Conservation (phyloP, 2,113 vertebrate species). For the Brevimyrus niger region DNA sequence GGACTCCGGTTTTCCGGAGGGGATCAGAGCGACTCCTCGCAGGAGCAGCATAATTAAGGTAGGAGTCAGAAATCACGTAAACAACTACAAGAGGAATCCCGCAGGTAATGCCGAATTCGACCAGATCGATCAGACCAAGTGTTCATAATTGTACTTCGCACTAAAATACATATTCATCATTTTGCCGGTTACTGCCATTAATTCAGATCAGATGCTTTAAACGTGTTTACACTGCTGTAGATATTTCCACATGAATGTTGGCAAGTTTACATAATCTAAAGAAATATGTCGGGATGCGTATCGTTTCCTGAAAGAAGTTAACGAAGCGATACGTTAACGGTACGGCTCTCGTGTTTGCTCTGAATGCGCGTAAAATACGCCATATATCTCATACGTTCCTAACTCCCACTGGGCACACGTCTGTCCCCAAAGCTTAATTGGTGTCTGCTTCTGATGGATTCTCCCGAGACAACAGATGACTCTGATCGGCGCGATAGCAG, state of each 20-base stretch:
- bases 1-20: constrained; percentile 68
- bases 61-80: constrained; percentile 9
- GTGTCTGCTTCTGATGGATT: background rate
- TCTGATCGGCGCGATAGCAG: background rate
- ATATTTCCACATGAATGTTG: background rate
- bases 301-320: background rate
- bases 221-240: background rate
- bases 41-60: constrained; percentile 98
- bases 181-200: background rate
- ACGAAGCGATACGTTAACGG: background rate
- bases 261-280: background rate
- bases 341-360: background rate
- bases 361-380: background rate
- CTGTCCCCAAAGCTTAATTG: background rate
- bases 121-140: background rate
- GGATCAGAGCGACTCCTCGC: constrained; percentile 73
- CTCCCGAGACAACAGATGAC: background rate
- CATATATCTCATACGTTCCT: background rate
- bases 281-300: background rate
- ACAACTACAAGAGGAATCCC: background rate
- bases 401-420: background rate
- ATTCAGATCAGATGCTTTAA: background rate
- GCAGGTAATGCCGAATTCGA: background rate
- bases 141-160: background rate
- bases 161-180: background rate